These are phyloP conservation scores for Acipenser transmontanus DNA, from an alignment of 2,797 vertebrate genomes.

Conservation along the genomic window DNA sequence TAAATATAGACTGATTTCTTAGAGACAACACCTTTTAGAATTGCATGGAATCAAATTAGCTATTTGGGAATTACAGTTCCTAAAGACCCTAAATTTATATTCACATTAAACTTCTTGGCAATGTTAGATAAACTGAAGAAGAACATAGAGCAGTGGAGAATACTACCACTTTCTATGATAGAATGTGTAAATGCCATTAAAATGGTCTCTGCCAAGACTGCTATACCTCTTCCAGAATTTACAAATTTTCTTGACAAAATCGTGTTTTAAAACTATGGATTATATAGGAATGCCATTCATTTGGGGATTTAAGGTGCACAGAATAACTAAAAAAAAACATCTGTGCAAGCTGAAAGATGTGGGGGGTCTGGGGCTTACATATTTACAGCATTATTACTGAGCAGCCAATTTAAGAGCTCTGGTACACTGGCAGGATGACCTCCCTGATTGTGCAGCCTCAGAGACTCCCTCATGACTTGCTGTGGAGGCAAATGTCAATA, in stretches of 20 bases:
- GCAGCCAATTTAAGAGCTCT: neutral
- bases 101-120: neutral
- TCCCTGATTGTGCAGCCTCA: neutral
- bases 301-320: neutral
- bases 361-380: neutral
- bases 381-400: neutral
- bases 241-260: neutral
- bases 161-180: neutral
- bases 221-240: slow-evolving; percentile 11
- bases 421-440: neutral
- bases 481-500: neutral
- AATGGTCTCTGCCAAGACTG: slow-evolving; percentile 12
- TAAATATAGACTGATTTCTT: too few relatives aligned
- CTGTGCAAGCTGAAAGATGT: neutral
- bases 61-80: slow-evolving; percentile 1
- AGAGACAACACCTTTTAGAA: too few relatives aligned
- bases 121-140: too few relatives aligned
- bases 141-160: too few relatives aligned
- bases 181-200: slow-evolving; percentile 15
- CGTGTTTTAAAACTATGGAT: slow-evolving; percentile 7
- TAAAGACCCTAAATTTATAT: slow-evolving; percentile 4
- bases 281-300: slow-evolving; percentile 12
- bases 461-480: neutral
- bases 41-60: neutral
- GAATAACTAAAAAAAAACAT: neutral